Conservation (phyloP, 2,888 invertebrate species). For the Nomada ruficornis region DNA sequence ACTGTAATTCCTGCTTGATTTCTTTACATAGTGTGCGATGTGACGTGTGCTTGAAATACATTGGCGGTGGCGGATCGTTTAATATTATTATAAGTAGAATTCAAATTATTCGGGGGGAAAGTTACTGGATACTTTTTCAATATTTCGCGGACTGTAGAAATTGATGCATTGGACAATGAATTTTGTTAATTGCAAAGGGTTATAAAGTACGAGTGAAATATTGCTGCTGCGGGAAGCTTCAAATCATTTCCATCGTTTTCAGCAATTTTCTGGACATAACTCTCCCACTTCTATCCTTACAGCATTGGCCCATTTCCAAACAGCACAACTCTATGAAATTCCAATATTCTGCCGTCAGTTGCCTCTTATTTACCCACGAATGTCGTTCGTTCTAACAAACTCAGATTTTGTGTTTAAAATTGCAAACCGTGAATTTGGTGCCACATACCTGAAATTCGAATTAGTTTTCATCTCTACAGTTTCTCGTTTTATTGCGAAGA, state of each 20-base stretch:
- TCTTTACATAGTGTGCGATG: no score
- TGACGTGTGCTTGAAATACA: no score
- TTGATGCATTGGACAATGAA: not conserved
- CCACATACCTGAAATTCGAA: no score
- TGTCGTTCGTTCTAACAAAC: not conserved
- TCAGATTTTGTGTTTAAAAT: not conserved
- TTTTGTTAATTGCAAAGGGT: not conserved
- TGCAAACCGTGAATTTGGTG: not conserved
- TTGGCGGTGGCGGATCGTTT: no score
- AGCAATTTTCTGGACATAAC: conserved; percentile 13
- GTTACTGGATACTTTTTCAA: no score
- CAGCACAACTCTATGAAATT: conserved; percentile 7
- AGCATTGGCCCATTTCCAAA: conserved; percentile 25
- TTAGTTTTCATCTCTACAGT: no score
- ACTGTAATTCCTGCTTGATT: no score
- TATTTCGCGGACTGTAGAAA: no score
- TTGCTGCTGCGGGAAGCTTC: not conserved
- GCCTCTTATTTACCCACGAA: conserved; percentile 9
- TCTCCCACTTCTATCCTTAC: conserved; percentile 25
- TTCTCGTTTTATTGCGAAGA: no score
- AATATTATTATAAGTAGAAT: no score
- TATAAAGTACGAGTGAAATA: not conserved
- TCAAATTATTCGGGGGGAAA: no score
- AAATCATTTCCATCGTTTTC: conserved; percentile 10
- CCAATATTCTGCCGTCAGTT: conserved; percentile 15